Base-by-base conservation (phyloP, 37 sponge, comb jelly and placozoan species). In the Ianthella basta region DNA sequence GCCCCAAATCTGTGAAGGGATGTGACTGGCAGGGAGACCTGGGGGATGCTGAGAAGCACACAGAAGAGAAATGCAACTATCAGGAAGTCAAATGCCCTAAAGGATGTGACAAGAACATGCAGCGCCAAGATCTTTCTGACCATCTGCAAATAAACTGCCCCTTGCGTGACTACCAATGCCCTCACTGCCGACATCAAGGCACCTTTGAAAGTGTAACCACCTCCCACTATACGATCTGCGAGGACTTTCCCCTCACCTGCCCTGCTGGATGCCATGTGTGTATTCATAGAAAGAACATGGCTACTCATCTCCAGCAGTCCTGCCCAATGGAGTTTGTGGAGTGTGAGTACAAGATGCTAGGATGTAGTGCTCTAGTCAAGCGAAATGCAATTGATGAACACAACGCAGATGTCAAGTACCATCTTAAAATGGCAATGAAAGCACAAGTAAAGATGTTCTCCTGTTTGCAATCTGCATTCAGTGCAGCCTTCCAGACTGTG, bases 171-270 rank as follows among this genome's bases (percentile, higher is more conserved):
- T 82, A 41, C 65, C 20, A 60, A 5, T 82, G 82, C 36, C 82
- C 66, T 18, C 82, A 82, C 61, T 82, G 82, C 34, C 23, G 37
- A 0, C 65, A 63, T 21, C 4, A 36, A n/a, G 82, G 82, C 1
- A 38, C 37, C 19, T 82, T 23, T 32, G 36, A 59, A 19, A 19
- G 21, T 18, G 53, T 82, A 36, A 50, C 54, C 15, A 27, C 60
- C 12, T 21, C 20, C 4, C 88, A 87, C 27, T 73, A n/a, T n/a
- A 72, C 65, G 5, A n/a, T 40, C 14, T 89, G 89, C 27, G 29
- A 18, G 32, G 68, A 84, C 19, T 89, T 77, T 65, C 89, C 89
- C 33, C 54, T 84, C n/a, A 19, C 44, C 23, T 89, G 89, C 80
- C 89, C 85, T 3, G 59, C 50, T 65, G 35, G 60, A 29, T 89